Evolutionary conservation across 1,140 invertebrate genomes (phyloP), one percentile per base, ranked within the genome.

Genomic region (Paramacrobiotus metropolitanus): DNA sequence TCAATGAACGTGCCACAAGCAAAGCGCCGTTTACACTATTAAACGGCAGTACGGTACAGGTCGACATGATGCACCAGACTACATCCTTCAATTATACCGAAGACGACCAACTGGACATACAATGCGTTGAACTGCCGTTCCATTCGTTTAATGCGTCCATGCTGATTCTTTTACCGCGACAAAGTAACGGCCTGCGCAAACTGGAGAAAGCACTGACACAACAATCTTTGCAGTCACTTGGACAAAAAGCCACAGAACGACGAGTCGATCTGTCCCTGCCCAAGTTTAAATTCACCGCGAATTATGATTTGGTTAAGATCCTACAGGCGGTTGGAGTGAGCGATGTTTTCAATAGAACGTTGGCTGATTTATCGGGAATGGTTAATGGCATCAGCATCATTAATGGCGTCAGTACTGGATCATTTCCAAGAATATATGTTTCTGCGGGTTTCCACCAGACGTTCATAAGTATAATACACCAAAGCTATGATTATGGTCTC

Each of bases 51-150:
- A 81, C 82, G 45, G 67, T 70, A 15, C 68, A 76, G 24, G 81
- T 80, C 2, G 78, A 79, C 2, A 88, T 88, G 78, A 92, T 91
- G 87, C n/a, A n/a, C n/a, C n/a, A n/a, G n/a, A n/a, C n/a, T n/a
- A n/a, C n/a, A n/a, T n/a, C n/a, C n/a, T n/a, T n/a, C n/a, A 79
- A 78, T 55, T 81, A 87, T 64, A 85, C 85, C 67, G 82, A 82
- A 44, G 79, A 79, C 62, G 69, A 75, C 0, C 71, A 73, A 2
- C 68, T 85, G 18, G 77, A 82, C 63, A 77, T 79, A 2, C 75
- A 81, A 65, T 76, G 81, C 1, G 67, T 87, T 2, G 81, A 87
- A 72, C 67, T 88, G 59, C 82, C 83, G 0, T 88, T 86, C 66
- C 77, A 76, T 63, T 77, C 63, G 9, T 65, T 64, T 21, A 65